Evolutionary conservation across 2,797 vertebrate species (phyloP).

Genomic region (Epinephelus coioides): DNA sequence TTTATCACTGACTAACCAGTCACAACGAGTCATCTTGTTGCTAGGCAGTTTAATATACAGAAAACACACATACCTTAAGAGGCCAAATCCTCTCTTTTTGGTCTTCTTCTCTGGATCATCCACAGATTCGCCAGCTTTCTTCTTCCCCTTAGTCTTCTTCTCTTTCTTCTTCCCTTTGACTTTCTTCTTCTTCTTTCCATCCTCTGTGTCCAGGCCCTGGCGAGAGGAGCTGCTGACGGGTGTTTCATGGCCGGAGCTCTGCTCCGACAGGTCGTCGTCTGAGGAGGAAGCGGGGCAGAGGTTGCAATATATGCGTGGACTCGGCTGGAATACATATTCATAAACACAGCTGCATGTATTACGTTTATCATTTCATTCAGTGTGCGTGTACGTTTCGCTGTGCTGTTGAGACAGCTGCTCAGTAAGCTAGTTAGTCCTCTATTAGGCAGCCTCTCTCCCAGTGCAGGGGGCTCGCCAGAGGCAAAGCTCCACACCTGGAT

Average conservation of each 20-base stretch:
- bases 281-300: constrained; percentile 5
- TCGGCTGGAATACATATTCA: background rate
- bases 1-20: constrained; percentile 12
- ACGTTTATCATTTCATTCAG: background rate
- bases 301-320: background rate
- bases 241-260: constrained; percentile 91
- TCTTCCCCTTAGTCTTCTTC: constrained; percentile 86
- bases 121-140: constrained; percentile 86
- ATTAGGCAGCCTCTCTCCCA: background rate
- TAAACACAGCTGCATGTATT: background rate
- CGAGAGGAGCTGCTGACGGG: constrained; percentile 86
- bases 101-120: constrained; percentile 92
- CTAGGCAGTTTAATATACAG: background rate
- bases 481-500: constrained; percentile 17
- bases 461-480: background rate
- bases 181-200: constrained; percentile 87
- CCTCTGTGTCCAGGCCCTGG: constrained; percentile 82
- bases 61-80: constrained; percentile 87
- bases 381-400: background rate
- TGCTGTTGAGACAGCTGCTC: background rate
- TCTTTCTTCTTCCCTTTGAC: constrained; percentile 89
- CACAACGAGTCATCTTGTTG: constrained; percentile 1
- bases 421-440: background rate
- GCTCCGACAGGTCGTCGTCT: constrained; percentile 91
- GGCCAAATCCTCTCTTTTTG: constrained; percentile 92